Evolutionary conservation across 2,888 invertebrate genomes (phyloP), one percentile per base, ranked within the genome.

Genomic region (Craniophora ligustri): DNA sequence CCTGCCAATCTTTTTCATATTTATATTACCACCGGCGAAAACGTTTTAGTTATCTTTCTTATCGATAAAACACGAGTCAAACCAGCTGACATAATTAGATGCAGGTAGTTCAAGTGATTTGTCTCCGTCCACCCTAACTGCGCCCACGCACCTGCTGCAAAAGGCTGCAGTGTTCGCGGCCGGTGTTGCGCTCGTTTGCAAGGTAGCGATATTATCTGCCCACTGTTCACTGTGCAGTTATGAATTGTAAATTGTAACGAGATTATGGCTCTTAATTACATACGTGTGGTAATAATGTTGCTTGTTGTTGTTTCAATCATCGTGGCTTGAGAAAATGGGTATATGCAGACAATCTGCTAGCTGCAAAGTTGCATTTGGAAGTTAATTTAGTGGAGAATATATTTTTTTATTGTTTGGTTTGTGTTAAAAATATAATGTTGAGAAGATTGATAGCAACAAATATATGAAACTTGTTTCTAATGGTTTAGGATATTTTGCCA

Each of bases 121-220:
- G 42, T 72, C 66, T 42, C 32, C 35, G 73, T 74, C 70, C 68
- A 67, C 79, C 77, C 77, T 48, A 64, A 75, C 69, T 55, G 3
- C 56, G 58, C 77, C 79, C 62, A 79, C 78, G 18, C 30, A 2
- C 0, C 0, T 0, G 3, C 69, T 72, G 55, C 66, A 57, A 63
- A 67, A 67, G 70, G 73, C 46, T 35, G 42, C 19, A 54, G 14
- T n/a, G n/a, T n/a, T n/a, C n/a, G n/a, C 31, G 13, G 30, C 36
- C 45, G 47, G 30, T 30, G 36, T 15, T 45, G 42, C 45, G 54
- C 30, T 19, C 31, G 11, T 45, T 54, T 11, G 14, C 53, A 30
- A 47, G 30, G 45, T 16, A 42, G 53, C 6, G 38, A 59, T 48
- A 5, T 48, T 42, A 59, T 68, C 49, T 50, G 49, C 46, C 31